Evolutionary conservation across 2,888 invertebrate species (phyloP).

Genomic region (Sinopyrophorus schimmeli): DNA sequence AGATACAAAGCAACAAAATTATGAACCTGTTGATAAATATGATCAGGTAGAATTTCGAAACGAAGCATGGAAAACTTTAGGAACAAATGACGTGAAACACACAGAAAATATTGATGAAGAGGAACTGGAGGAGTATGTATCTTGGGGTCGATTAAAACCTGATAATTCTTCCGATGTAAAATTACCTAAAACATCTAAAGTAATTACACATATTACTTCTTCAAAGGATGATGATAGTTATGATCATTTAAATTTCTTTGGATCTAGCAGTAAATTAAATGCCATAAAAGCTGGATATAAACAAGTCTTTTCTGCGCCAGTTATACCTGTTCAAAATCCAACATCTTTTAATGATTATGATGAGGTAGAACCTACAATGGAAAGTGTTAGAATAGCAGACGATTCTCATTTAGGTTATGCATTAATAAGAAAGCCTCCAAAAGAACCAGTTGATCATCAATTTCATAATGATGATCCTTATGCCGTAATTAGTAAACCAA

Average conservation of each 20-base stretch:
- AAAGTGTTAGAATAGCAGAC: slow-evolving; percentile 73
- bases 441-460: slow-evolving; percentile 66
- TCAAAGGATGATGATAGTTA: slow-evolving; percentile 62
- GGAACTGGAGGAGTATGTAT: slow-evolving; percentile 53
- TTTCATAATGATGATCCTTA: slow-evolving; percentile 78
- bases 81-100: slow-evolving; percentile 73
- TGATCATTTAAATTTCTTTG: slow-evolving; percentile 80
- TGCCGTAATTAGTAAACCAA: slow-evolving; percentile 82
- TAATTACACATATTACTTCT: slow-evolving; percentile 55
- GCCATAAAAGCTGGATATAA: slow-evolving; percentile 71
- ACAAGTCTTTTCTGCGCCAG: slow-evolving; percentile 63
- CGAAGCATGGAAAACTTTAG: slow-evolving; percentile 82
- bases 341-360: slow-evolving; percentile 73
- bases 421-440: slow-evolving; percentile 69
- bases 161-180: slow-evolving; percentile 49
- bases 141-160: slow-evolving; percentile 51
- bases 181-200: slow-evolving; percentile 58
- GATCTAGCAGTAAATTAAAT: slow-evolving; percentile 69
- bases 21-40: slow-evolving; percentile 65
- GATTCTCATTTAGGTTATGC: slow-evolving; percentile 83
- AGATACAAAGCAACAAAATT: slow-evolving; percentile 52
- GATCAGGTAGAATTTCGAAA: slow-evolving; percentile 76
- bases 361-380: slow-evolving; percentile 66
- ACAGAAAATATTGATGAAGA: slow-evolving; percentile 61
- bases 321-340: slow-evolving; percentile 38